Evolutionary conservation across 2,113 vertebrate species (phyloP).

Genomic region (Pardalotus punctatus): DNA sequence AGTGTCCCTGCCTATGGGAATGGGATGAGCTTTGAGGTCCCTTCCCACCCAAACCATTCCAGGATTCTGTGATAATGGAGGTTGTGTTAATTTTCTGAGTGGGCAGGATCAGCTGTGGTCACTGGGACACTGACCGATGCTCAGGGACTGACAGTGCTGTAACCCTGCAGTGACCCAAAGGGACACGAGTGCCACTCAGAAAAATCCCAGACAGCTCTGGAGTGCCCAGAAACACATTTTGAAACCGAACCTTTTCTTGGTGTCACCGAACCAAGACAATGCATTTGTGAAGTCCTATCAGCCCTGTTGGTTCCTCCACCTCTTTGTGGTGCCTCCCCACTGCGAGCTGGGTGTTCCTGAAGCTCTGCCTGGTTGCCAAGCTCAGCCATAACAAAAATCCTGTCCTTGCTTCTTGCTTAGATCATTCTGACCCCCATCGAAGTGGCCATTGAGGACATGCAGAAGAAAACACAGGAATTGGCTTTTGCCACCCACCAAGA

Average conservation of each 20-base stretch:
- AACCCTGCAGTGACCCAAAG: neutral
- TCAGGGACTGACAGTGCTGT: neutral
- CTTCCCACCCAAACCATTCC: neutral
- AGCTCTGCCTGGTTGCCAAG: neutral
- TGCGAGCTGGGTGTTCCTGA: neutral
- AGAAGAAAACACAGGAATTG: slow-evolving; percentile 97
- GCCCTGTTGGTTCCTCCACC: neutral
- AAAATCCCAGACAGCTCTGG: neutral
- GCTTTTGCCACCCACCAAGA: slow-evolving; percentile 98
- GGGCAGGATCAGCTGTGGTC: neutral
- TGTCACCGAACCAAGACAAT: neutral
- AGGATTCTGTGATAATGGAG: neutral
- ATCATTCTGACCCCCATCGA: slow-evolving; percentile 96
- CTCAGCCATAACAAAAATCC: neutral
- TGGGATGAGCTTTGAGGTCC: neutral
- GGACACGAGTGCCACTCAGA: rapidly evolving
- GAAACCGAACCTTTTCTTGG: neutral
- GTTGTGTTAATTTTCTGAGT: neutral
- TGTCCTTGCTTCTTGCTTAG: slow-evolving; percentile 59
- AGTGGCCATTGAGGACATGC: slow-evolving; percentile 99
- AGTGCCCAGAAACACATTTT: neutral
- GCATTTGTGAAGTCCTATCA: neutral
- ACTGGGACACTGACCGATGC: neutral
- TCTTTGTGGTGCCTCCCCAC: neutral
- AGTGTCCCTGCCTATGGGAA: neutral